phyloP scores from a whole-genome alignment of 1,140 invertebrate genomes.

The Drosophila ambigua region DNA sequence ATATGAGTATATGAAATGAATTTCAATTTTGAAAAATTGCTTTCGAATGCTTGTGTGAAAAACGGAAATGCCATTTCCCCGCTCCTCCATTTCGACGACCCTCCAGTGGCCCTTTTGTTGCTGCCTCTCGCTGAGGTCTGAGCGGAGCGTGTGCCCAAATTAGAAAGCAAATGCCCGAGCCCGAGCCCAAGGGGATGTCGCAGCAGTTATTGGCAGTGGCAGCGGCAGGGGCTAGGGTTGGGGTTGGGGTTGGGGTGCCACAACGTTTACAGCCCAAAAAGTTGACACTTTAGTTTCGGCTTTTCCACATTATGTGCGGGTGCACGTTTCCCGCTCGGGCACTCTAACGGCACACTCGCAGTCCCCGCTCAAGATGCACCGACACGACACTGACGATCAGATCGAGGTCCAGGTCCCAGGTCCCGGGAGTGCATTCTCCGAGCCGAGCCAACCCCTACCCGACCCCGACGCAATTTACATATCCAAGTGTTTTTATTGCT shows the following conservation, averaged over 20 bases:
- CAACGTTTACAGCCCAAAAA: constrained; percentile 56
- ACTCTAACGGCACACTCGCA: constrained; percentile 56
- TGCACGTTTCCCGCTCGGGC: constrained; percentile 60
- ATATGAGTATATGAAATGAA: constrained; percentile 59
- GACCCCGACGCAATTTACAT: constrained; percentile 59
- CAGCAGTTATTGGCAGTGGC: constrained; percentile 5
- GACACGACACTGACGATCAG: constrained; percentile 52
- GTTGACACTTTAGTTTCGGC: constrained; percentile 71
- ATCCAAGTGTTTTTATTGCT: constrained; percentile 70
- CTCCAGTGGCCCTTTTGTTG: constrained; percentile 32
- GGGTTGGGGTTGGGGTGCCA: constrained; percentile 5
- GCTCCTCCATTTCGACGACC: no score
- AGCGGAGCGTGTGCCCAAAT: constrained; percentile 79
- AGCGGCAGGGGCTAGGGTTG: constrained; percentile 9
- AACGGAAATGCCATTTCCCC: constrained; percentile 68
- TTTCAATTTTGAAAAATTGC: constrained; percentile 82
- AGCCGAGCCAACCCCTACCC: no score
- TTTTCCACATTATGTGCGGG: constrained; percentile 69
- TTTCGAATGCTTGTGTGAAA: constrained; percentile 74
- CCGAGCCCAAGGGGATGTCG: not conserved
- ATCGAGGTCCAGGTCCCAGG: constrained; percentile 22
- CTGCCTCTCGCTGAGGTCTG: constrained; percentile 48
- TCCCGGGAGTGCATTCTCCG: no score
- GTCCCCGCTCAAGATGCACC: constrained; percentile 69
- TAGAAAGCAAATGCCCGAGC: constrained; percentile 67